Evolutionary conservation across 2,797 vertebrate genomes (phyloP).

Genomic region (Sparus aurata): DNA sequence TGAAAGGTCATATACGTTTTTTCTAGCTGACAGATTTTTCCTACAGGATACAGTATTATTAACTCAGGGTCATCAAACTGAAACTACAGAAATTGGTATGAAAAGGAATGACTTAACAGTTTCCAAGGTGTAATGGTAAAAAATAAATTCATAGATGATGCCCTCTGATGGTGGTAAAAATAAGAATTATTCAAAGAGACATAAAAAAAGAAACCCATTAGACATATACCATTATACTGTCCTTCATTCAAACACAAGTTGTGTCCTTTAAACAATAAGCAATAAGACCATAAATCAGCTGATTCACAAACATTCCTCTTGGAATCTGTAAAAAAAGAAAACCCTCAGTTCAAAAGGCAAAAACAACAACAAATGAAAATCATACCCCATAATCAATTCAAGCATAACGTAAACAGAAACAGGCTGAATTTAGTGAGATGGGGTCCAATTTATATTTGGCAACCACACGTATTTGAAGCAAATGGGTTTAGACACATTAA

Average conservation of each 20-base stretch:
- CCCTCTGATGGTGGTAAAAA: constrained; percentile 8
- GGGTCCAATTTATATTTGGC: constrained; percentile 57
- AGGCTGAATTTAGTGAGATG: constrained; percentile 20
- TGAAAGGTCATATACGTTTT: constrained; percentile 24
- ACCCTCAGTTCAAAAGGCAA: not conserved
- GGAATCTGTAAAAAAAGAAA: constrained; percentile 15
- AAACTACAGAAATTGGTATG: not conserved
- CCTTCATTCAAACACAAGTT: not conserved
- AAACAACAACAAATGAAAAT: not conserved
- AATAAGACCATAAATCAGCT: constrained; percentile 27
- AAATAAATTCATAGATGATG: not conserved
- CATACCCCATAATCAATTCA: not conserved
- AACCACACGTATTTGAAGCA: constrained; percentile 50
- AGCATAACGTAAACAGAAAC: constrained; percentile 24
- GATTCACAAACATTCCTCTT: constrained; percentile 20
- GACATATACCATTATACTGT: not conserved
- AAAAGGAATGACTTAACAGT: not conserved
- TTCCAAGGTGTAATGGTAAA: not conserved
- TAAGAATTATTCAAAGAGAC: not conserved
- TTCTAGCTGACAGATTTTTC: constrained; percentile 4
- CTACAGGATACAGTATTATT: not conserved
- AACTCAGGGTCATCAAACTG: constrained; percentile 6
- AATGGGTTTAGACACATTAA: constrained; percentile 58
- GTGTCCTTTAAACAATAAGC: not conserved
- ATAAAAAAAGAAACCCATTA: not conserved